Evolutionary conservation across 2,797 vertebrate genomes (phyloP).

Genomic region (Peromyscus eremicus): DNA sequence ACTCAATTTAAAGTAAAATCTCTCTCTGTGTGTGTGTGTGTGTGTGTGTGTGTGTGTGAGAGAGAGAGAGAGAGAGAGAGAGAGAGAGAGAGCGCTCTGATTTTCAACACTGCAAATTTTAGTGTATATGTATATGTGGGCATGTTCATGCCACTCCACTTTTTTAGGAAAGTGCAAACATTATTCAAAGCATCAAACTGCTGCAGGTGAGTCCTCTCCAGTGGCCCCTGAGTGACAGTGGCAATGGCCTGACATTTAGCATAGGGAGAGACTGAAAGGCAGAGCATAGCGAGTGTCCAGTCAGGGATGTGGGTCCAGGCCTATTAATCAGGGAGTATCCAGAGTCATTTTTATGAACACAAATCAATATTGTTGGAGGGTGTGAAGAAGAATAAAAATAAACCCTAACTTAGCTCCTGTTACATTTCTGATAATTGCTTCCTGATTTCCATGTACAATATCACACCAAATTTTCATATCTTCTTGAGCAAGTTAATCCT

Average conservation of each 20-base stretch:
- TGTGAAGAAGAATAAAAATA: not conserved
- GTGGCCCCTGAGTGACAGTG: not conserved
- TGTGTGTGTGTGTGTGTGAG: not conserved
- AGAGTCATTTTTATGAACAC: slow-evolving; percentile 3
- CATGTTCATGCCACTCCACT: no score
- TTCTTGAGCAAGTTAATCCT: slow-evolving; percentile 6
- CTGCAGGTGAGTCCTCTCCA: not conserved
- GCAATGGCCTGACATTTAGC: not conserved
- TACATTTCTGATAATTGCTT: slow-evolving; percentile 5
- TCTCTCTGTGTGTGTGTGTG: not conserved
- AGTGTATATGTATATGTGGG: no score
- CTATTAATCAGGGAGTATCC: not conserved
- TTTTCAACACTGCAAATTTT: slow-evolving; percentile 1
- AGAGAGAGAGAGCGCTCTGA: not conserved
- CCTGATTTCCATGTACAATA: slow-evolving; percentile 26
- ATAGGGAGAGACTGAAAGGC: not conserved
- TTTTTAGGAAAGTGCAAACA: slow-evolving; percentile 26
- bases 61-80: not conserved
- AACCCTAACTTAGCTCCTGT: not conserved
- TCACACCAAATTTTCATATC: not conserved
- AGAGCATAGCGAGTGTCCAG: not conserved
- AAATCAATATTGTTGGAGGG: not conserved
- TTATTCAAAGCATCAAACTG: not conserved
- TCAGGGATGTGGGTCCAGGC: not conserved
- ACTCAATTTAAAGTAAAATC: not conserved